These are phyloP conservation scores for Sinocyclocheilus grahami DNA, from an alignment of 2,113 vertebrate species.

Conservation along the genomic window DNA sequence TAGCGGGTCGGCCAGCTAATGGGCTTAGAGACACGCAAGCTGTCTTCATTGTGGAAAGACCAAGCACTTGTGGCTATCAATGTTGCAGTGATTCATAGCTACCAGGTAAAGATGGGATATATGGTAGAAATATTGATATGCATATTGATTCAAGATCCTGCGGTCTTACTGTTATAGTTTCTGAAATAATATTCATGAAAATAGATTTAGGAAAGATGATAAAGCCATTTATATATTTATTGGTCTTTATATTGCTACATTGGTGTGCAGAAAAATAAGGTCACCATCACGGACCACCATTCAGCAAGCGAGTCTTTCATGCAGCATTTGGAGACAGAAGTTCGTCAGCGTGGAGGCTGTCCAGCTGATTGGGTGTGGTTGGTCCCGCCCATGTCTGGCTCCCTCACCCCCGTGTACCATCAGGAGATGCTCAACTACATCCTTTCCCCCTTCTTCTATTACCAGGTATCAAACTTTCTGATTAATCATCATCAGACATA, in stretches of 20 bases:
- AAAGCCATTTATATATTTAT: background rate
- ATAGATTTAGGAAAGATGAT: background rate
- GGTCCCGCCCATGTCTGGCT: conserved; percentile 84
- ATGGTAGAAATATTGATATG: background rate
- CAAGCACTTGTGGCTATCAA: conserved; percentile 82
- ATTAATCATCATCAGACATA: too few species aligned
- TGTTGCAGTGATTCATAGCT: conserved; percentile 84
- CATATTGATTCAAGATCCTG: background rate
- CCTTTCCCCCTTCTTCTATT: conserved; percentile 86
- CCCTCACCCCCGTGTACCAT: conserved; percentile 83
- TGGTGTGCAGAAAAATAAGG: conserved; percentile 77
- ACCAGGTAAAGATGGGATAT: conserved; percentile 71
- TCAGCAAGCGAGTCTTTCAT: conserved; percentile 84
- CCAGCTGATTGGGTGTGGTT: conserved; percentile 88
- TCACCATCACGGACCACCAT: conserved; percentile 88
- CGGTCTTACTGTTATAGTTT: background rate
- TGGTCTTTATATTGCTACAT: background rate
- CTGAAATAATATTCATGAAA: background rate
- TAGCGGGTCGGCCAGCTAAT: conserved; percentile 83
- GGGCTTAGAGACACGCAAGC: conserved; percentile 82
- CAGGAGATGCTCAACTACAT: conserved; percentile 88
- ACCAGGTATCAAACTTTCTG: conserved; percentile 75
- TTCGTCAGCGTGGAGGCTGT: conserved; percentile 81
- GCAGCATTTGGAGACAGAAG: conserved; percentile 84
- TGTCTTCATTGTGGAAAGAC: conserved; percentile 87